A percentile compares a stretch with the other conserved stretches of the same genome.
These are phyloP conservation scores for Noctuana brunneofusca DNA, from an alignment of 2,888 invertebrate genomes.

Conservation along the genomic window DNA sequence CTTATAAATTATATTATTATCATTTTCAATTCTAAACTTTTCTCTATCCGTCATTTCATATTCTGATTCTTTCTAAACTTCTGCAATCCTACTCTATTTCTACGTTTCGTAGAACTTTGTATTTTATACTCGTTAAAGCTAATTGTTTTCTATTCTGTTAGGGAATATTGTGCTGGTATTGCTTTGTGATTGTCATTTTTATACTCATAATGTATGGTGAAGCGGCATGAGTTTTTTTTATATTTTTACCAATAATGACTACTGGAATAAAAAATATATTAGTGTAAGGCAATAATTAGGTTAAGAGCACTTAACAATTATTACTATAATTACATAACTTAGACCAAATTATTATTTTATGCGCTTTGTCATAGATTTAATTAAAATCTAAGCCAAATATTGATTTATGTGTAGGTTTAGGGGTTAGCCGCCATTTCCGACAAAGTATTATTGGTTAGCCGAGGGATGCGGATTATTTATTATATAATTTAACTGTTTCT, in stretches of 20 bases:
- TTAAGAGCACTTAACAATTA: constrained; percentile 78
- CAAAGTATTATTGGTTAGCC: constrained; percentile 75
- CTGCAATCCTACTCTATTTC: constrained; percentile 6
- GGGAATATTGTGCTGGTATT: constrained; percentile 20
- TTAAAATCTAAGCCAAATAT: constrained; percentile 83
- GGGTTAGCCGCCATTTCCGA: constrained; percentile 66
- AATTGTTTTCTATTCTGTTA: constrained; percentile 21
- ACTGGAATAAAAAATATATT: constrained; percentile 68
- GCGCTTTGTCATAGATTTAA: constrained; percentile 80
- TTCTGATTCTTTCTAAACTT: constrained; percentile 13
- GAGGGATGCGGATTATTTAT: constrained; percentile 74
- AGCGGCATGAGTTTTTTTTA: constrained; percentile 44
- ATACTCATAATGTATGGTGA: constrained; percentile 32
- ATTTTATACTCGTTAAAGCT: neutral
- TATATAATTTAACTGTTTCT: constrained; percentile 49
- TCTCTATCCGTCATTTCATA: constrained; percentile 12
- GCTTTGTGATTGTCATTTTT: constrained; percentile 34
- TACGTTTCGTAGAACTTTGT: constrained; percentile 5
- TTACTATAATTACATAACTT: constrained; percentile 68
- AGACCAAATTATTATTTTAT: constrained; percentile 82
- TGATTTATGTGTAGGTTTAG: constrained; percentile 76
- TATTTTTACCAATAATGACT: constrained; percentile 49
- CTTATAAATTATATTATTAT: constrained; percentile 36
- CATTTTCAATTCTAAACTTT: constrained; percentile 4
- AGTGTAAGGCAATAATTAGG: constrained; percentile 79